phyloP scores from a whole-genome alignment of 1,140 invertebrate genomes.

The Zaprionus taronus region DNA sequence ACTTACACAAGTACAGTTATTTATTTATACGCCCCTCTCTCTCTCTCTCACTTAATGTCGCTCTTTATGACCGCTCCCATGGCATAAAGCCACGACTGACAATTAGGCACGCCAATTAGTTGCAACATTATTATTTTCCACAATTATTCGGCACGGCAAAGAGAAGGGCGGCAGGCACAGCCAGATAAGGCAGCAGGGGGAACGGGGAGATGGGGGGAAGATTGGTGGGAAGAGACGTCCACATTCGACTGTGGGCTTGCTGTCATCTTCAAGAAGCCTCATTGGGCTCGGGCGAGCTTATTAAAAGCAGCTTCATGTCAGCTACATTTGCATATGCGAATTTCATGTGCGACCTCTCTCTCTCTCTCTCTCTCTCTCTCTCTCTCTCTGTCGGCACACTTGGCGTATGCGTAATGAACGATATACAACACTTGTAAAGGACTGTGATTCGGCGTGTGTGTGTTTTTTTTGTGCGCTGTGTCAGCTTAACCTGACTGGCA shows the following conservation, averaged over 20 bases:
- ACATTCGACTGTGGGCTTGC: neutral
- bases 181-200: neutral
- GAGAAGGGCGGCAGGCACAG: neutral
- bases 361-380: neutral
- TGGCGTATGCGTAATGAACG: conserved; percentile 15
- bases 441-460: conserved; percentile 49
- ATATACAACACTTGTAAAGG: conserved; percentile 28
- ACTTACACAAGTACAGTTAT: conserved; percentile 31
- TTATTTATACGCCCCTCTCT: conserved; percentile 28
- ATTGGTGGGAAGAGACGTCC: neutral
- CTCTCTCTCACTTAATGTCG: neutral
- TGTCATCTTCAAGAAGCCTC: conserved; percentile 5
- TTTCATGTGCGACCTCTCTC: conserved; percentile 6
- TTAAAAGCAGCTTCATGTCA: conserved; percentile 51
- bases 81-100: conserved; percentile 27
- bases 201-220: neutral
- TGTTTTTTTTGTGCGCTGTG: conserved; percentile 38
- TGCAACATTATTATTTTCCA: conserved; percentile 56
- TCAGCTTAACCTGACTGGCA: conserved; percentile 36
- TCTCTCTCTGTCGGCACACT: neutral
- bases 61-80: conserved; percentile 3
- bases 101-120: conserved; percentile 73
- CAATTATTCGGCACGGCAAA: conserved; percentile 53
- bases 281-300: conserved; percentile 32
- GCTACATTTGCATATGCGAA: conserved; percentile 58